Evolutionary conservation across 2,113 vertebrate genomes (phyloP).

Genomic region (Thymallus thymallus): DNA sequence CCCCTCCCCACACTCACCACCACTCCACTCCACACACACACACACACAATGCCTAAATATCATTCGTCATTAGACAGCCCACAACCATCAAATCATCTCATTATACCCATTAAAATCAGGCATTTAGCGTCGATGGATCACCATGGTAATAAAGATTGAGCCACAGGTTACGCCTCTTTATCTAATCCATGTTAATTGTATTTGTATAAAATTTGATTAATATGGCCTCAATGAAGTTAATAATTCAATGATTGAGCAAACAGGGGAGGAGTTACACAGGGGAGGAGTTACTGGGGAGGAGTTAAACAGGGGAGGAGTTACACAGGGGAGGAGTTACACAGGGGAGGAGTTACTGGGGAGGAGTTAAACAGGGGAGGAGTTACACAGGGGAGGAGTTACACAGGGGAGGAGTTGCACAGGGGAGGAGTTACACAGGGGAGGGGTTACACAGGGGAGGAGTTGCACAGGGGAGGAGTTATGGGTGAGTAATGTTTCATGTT

Average conservation of each 20-base stretch:
- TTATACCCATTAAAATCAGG: slow-evolving; percentile 71
- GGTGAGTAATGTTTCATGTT: slow-evolving; percentile 3
- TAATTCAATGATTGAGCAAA: slow-evolving; percentile 47
- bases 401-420: too few relatives aligned
- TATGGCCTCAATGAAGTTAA: slow-evolving; percentile 50
- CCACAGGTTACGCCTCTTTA: slow-evolving; percentile 63
- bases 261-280: slow-evolving; percentile 5
- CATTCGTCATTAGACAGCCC: neutral
- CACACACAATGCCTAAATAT: slow-evolving; percentile 1
- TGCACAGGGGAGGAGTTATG: too few relatives aligned
- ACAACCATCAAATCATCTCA: slow-evolving; percentile 34
- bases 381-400: too few relatives aligned
- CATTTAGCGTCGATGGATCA: slow-evolving; percentile 70
- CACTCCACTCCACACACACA: too few relatives aligned
- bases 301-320: too few relatives aligned
- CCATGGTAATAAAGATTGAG: slow-evolving; percentile 66
- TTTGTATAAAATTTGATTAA: slow-evolving; percentile 65
- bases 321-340: too few relatives aligned
- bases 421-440: too few relatives aligned
- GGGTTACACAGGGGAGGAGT: slow-evolving; percentile 25
- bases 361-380: slow-evolving; percentile 25
- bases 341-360: too few relatives aligned
- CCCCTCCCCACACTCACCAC: too few relatives aligned
- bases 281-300: too few relatives aligned
- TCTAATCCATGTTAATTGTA: slow-evolving; percentile 68